Evolutionary conservation across 2,797 vertebrate genomes (phyloP), one percentile per base, ranked within the genome.

Genomic region (Sebastes cheni): DNA sequence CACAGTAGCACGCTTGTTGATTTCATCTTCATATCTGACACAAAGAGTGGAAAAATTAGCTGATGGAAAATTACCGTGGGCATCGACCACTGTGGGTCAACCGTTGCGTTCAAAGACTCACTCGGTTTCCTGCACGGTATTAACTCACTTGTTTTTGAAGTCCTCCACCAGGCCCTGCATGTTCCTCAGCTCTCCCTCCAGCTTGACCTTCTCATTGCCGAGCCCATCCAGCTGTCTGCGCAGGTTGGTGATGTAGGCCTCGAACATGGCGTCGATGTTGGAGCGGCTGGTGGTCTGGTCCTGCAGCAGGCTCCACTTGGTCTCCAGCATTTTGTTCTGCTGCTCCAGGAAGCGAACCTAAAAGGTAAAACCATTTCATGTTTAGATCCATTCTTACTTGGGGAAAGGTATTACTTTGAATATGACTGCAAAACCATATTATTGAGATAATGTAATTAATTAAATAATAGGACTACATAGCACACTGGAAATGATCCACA

Each of bases 1-100:
- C 0, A 95, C 97, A 0, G 68, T 16, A 0, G 97, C 97, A 22
- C 98, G 97, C 81, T 96, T 96, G 90, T 99, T 99, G 94, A 99
- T 99, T 95, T 99, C 98, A 81, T 98, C 97, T 91, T 99, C 98
- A 10, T 99, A 99, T 87, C 98, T 99, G 79, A 76, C 18, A 80
- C 11, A 72, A 67, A 75, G 5, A 42, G 1, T 8, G 18, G 7
- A 67, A 69, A 68, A 66, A 36, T 74, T 14, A 83, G 70, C 25
- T 11, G 2, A 52, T 9, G 9, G 16, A 42, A 64, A 67, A 46
- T 1, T 2, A 34, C 8, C 3, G 6, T 20, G 4, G 13, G 16
- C 6, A 4, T 61, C 3, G 34, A 46, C 20, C 23, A 18, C 11
- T 54, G 18, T 3, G 1, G 4, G 25, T 27, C 2, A 22, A 6